Evolutionary conservation across 2,888 invertebrate species (phyloP).

Genomic region (Chloroclysta siterata): DNA sequence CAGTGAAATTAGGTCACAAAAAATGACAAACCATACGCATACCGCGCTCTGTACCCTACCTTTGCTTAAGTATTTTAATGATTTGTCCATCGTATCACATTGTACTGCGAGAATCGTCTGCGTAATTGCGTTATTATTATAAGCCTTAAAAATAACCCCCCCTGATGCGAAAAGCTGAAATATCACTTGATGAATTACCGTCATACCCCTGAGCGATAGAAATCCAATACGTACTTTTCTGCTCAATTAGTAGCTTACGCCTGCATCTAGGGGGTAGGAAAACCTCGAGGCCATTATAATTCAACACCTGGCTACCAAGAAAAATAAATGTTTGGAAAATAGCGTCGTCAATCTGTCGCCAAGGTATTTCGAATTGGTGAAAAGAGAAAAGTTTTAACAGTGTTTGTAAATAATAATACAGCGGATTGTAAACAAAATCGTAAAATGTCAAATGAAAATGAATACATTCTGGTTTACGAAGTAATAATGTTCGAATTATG

Average conservation of each 20-base stretch:
- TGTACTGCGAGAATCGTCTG: neutral
- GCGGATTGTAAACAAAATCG: constrained; percentile 51
- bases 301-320: constrained; percentile 58
- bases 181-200: neutral
- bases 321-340: constrained; percentile 44
- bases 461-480: constrained; percentile 37
- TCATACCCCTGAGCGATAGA: constrained; percentile 44
- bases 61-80: neutral
- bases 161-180: neutral
- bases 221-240: constrained; percentile 55
- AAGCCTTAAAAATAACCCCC: too few relatives aligned
- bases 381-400: constrained; percentile 47
- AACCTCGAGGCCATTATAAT: constrained; percentile 57
- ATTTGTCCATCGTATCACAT: neutral
- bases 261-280: constrained; percentile 43
- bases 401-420: constrained; percentile 58
- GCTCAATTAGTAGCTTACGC: constrained; percentile 58
- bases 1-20: too few relatives aligned
- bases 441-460: constrained; percentile 44
- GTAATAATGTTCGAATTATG: constrained; percentile 34
- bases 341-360: constrained; percentile 49
- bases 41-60: too few relatives aligned
- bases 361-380: constrained; percentile 51
- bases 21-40: too few relatives aligned
- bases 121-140: neutral